Conservation (phyloP, 2,888 invertebrate species). For the Thymelicus sylvestris region DNA sequence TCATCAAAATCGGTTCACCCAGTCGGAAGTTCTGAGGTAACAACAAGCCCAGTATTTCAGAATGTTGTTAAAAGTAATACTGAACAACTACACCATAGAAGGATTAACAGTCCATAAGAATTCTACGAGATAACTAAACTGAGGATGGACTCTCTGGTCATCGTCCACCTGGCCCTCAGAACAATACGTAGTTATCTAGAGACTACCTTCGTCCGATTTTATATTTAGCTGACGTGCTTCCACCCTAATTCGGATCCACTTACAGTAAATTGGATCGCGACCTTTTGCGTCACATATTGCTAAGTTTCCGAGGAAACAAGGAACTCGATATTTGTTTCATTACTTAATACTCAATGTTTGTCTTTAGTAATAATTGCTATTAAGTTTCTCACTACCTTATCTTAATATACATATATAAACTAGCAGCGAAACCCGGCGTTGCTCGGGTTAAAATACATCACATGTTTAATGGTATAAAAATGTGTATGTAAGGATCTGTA, state of each 20-base stretch:
- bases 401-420: too few relatives aligned
- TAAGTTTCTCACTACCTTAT: background rate
- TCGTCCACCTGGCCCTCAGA: constrained; percentile 1
- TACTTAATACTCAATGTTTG: background rate
- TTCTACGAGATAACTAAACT: too few relatives aligned
- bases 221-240: constrained; percentile 13
- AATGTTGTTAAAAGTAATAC: too few relatives aligned
- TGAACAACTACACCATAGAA: too few relatives aligned
- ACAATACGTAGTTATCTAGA: background rate
- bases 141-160: background rate
- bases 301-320: background rate
- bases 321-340: background rate
- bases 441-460: too few relatives aligned
- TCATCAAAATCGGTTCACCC: too few relatives aligned
- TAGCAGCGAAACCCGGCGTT: too few relatives aligned
- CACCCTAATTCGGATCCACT: constrained; percentile 23
- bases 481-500: too few relatives aligned
- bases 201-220: constrained; percentile 1
- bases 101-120: too few relatives aligned
- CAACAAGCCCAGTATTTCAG: too few relatives aligned
- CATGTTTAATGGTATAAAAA: too few relatives aligned
- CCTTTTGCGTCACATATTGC: background rate
- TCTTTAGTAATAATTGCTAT: background rate
- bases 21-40: too few relatives aligned
- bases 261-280: constrained; percentile 9